Conservation (phyloP, 2,888 invertebrate genomes). For the Sesia apiformis region DNA sequence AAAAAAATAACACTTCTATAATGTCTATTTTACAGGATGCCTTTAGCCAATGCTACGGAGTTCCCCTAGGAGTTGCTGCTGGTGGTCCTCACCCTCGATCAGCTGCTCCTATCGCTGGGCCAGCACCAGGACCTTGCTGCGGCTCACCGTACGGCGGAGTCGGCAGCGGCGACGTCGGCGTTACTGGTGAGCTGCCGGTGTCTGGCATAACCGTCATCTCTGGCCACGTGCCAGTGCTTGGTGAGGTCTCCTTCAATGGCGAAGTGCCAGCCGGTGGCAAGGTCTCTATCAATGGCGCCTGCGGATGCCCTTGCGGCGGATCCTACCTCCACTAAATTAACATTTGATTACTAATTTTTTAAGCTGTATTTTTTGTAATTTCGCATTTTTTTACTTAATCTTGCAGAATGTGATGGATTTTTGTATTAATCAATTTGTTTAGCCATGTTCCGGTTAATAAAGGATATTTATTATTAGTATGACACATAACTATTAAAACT, state of each 20-base stretch:
- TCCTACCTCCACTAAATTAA: neutral
- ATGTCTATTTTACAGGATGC: neutral
- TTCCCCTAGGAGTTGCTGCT: neutral
- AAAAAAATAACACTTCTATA: too few species aligned
- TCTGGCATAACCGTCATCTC: conserved; percentile 7
- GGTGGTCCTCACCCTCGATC: too few species aligned
- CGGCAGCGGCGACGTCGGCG: conserved; percentile 6
- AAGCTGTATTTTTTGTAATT: too few species aligned
- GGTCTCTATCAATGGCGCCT: conserved; percentile 2
- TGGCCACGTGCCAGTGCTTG: conserved; percentile 8
- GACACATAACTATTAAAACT: too few species aligned
- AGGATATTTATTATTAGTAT: too few species aligned
- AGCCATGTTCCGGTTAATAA: too few species aligned
- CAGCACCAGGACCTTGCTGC: neutral
- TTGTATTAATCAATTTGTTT: too few species aligned
- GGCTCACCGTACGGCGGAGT: neutral
- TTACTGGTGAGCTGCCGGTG: conserved; percentile 7
- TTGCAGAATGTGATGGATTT: too few species aligned
- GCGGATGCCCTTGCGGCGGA: neutral
- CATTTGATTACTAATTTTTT: too few species aligned
- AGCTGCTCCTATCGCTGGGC: too few species aligned
- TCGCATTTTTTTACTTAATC: too few species aligned
- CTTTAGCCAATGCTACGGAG: conserved; percentile 2
- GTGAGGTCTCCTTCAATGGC: conserved; percentile 5
- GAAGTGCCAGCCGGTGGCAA: conserved; percentile 5